A percentile compares a stretch with the other conserved stretches of the same genome.
These are phyloP conservation scores for Microcaecilia unicolor DNA, from an alignment of 2,797 vertebrate genomes.

Conservation along the genomic window DNA sequence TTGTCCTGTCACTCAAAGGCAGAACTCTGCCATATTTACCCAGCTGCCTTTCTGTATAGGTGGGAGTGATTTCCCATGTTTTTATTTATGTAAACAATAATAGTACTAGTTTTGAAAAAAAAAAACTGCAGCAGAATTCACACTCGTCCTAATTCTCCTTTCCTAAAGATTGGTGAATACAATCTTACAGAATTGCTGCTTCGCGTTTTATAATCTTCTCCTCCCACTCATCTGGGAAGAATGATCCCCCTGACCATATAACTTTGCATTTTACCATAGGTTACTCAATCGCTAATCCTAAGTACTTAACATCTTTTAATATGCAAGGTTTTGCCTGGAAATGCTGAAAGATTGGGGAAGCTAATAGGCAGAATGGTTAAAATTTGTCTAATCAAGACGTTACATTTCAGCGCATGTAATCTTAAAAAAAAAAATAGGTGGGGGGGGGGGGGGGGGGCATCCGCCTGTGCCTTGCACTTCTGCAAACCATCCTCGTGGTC, in stretches of 20 bases:
- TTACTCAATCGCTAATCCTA: conserved; percentile 28
- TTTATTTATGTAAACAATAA: no score
- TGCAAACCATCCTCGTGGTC: neutral
- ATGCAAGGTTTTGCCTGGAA: conserved; percentile 9
- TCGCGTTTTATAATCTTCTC: conserved; percentile 32
- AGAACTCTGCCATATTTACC: no score
- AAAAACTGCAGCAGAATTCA: no score
- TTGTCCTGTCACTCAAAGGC: no score
- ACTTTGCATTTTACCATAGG: conserved; percentile 45
- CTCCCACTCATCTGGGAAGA: conserved; percentile 18
- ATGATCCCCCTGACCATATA: conserved; percentile 36
- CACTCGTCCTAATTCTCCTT: no score
- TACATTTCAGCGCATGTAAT: neutral
- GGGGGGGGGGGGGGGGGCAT: neutral
- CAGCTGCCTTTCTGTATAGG: no score
- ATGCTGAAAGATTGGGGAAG: conserved; percentile 14
- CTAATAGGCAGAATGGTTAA: conserved; percentile 7
- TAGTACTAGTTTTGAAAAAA: no score
- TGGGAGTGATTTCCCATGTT: no score
- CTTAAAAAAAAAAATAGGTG: neutral
- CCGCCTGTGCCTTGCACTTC: no score
- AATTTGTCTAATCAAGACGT: conserved; percentile 4
- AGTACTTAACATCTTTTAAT: conserved; percentile 30
- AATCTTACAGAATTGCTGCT: no score
- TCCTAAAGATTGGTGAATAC: no score